phyloP scores from a whole-genome alignment of 2,797 vertebrate genomes.

The Jordanella pulchra region DNA sequence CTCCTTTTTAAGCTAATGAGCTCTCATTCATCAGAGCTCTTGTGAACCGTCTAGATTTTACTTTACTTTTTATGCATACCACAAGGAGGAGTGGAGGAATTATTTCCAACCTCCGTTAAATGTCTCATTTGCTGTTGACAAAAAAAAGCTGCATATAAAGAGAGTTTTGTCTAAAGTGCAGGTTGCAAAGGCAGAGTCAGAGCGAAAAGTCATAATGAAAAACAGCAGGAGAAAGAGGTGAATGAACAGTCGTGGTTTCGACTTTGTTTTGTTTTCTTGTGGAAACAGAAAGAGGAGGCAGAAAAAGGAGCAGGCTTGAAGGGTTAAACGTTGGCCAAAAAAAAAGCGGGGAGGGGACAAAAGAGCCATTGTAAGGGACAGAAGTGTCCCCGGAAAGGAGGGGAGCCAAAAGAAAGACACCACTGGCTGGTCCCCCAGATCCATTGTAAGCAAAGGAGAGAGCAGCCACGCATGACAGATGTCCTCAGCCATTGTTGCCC shows the following conservation, averaged over 20 bases:
- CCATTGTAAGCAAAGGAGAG: conserved; percentile 81
- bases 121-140: conserved; percentile 6
- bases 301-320: conserved; percentile 79
- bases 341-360: conserved; percentile 76
- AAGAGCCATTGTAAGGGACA: conserved; percentile 79
- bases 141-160: conserved; percentile 33
- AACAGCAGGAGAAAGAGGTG: conserved; percentile 67
- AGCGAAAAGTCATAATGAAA: conserved; percentile 71
- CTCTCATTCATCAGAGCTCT: conserved; percentile 51
- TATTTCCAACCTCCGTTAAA: conserved; percentile 29
- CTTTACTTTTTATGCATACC: conserved; percentile 24
- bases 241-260: conserved; percentile 68
- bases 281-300: conserved; percentile 71
- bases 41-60: conserved; percentile 35
- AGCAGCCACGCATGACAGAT: conserved; percentile 87
- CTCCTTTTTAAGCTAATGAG: not conserved
- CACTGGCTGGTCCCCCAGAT: conserved; percentile 75
- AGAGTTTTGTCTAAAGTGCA: conserved; percentile 29
- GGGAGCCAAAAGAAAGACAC: conserved; percentile 82
- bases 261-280: conserved; percentile 75
- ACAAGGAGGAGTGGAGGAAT: conserved; percentile 10
- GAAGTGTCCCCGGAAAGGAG: conserved; percentile 84
- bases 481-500: conserved; percentile 79
- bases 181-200: conserved; percentile 44
- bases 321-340: conserved; percentile 82